Percentiles rank a stretch among this genome's conserved stretches.
Conservation (phyloP, 2,113 vertebrate species). For the Saccopteryx leptura region DNA sequence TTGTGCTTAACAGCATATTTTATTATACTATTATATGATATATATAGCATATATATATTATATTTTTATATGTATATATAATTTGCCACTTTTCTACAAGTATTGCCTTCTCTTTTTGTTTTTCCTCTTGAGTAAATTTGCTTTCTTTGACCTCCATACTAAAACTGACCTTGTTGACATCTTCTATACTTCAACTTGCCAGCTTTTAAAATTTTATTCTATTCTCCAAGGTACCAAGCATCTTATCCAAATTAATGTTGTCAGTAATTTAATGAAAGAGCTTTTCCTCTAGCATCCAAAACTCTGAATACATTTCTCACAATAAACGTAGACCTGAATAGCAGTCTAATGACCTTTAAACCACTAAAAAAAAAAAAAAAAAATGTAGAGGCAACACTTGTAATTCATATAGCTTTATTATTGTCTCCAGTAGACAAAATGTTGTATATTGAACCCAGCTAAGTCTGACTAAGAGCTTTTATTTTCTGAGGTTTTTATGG, state of each 20-base stretch:
- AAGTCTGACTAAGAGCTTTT: not conserved
- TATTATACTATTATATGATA: not conserved
- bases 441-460: not conserved
- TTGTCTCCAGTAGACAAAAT: not conserved
- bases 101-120: slow-evolving; percentile 45
- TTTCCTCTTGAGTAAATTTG: slow-evolving; percentile 38
- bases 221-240: slow-evolving; percentile 54
- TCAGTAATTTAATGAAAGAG: slow-evolving; percentile 70
- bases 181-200: slow-evolving; percentile 40
- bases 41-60: not conserved
- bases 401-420: not conserved
- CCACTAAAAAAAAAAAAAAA: not conserved
- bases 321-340: slow-evolving; percentile 15
- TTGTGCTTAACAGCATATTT: not conserved
- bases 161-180: slow-evolving; percentile 61
- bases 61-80: not conserved
- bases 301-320: slow-evolving; percentile 51
- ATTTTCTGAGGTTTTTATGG: not conserved
- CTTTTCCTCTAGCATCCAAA: slow-evolving; percentile 24
- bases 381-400: not conserved
- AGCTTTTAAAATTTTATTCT: slow-evolving; percentile 69
- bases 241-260: slow-evolving; percentile 76
- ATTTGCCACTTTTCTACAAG: not conserved
- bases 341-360: slow-evolving; percentile 30
- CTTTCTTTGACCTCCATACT: slow-evolving; percentile 20